Conservation (phyloP, 2,797 vertebrate species). For the Bradypodion ventrale region DNA sequence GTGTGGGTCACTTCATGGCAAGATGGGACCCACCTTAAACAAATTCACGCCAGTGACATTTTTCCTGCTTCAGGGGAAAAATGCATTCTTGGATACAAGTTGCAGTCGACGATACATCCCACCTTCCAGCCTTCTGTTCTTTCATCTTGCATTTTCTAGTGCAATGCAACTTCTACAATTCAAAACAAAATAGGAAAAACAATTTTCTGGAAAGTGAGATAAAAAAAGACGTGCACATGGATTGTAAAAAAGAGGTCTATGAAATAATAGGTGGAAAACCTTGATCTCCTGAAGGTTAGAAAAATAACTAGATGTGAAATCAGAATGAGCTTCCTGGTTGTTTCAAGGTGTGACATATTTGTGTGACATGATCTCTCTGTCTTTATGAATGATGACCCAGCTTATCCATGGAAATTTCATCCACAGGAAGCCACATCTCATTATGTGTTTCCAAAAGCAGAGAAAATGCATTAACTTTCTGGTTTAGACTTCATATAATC, state of each 20-base stretch:
- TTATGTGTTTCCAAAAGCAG: background rate
- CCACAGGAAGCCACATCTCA: background rate
- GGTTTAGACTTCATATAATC: background rate
- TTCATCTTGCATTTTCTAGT: background rate
- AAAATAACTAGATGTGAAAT: background rate
- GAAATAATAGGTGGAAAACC: background rate
- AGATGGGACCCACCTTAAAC: no score
- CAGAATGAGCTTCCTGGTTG: background rate
- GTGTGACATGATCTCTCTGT: no score
- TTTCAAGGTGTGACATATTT: background rate
- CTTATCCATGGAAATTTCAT: background rate
- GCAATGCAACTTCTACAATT: background rate
- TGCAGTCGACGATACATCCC: no score
- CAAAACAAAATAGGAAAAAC: background rate
- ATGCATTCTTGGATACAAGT: no score
- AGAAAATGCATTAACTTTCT: background rate
- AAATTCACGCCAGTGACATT: no score
- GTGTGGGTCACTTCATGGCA: no score
- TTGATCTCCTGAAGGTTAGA: background rate
- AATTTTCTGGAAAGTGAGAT: background rate
- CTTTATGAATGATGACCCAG: background rate
- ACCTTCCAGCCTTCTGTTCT: background rate
- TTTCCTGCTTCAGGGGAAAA: no score
- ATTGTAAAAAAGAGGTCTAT: slow-evolving; percentile 3
- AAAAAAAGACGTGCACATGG: background rate